Evolutionary conservation across 2,113 vertebrate genomes (phyloP).

Genomic region (human (Homo sapiens)): DNA sequence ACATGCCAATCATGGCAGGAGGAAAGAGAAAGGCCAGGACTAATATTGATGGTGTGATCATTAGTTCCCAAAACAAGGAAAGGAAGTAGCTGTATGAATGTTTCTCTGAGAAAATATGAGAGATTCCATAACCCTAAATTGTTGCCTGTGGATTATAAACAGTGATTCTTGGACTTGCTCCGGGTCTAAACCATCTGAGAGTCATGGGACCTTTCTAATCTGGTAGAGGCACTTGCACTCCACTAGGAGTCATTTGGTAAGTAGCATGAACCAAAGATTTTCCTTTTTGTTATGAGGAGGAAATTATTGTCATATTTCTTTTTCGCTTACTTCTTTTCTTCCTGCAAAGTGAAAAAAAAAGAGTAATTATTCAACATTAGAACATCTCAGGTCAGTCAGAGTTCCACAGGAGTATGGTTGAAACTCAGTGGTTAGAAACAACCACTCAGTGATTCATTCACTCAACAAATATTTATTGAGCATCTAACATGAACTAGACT

Average conservation of each 20-base stretch:
- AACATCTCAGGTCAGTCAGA: background rate
- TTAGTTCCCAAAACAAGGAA: constrained; percentile 31
- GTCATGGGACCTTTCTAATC: background rate
- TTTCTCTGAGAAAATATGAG: constrained; percentile 39
- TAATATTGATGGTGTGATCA: background rate
- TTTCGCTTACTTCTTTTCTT: background rate
- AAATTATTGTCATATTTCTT: background rate
- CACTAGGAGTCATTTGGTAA: background rate
- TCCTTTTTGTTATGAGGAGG: background rate
- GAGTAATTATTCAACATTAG: background rate
- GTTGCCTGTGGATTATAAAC: constrained; percentile 32
- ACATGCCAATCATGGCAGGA: background rate
- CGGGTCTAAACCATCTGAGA: background rate
- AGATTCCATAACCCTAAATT: background rate
- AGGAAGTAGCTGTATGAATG: background rate
- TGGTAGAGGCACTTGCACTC: background rate
- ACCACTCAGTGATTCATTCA: background rate
- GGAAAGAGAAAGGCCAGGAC: background rate
- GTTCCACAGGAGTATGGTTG: background rate
- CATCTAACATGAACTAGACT: background rate
- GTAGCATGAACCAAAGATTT: background rate
- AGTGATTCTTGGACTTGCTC: background rate
- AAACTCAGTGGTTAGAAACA: background rate
- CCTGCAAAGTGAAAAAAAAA: background rate
- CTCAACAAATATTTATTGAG: background rate